phyloP scores from a whole-genome alignment of 2,113 vertebrate genomes.

The Tetraodon nigroviridis region DNA sequence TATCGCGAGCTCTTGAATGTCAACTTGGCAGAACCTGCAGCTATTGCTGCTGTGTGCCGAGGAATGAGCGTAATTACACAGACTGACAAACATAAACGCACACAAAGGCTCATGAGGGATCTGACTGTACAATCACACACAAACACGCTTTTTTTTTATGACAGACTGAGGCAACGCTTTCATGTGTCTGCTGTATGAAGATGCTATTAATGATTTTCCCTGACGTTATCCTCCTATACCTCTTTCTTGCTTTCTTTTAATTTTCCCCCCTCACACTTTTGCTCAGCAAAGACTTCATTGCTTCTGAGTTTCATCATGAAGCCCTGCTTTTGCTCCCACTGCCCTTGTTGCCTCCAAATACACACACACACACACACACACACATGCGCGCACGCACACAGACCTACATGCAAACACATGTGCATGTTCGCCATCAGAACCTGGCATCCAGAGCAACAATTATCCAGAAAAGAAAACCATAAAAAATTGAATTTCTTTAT shows the following conservation, averaged over 20 bases:
- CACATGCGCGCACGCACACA: slow-evolving; percentile 38
- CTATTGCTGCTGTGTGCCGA: slow-evolving; percentile 52
- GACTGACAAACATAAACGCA: slow-evolving; percentile 56
- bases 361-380: slow-evolving; percentile 46
- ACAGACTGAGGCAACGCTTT: slow-evolving; percentile 70
- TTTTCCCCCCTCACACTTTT: slow-evolving; percentile 16
- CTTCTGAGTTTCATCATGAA: slow-evolving; percentile 75
- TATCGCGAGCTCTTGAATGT: slow-evolving; percentile 52
- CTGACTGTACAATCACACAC: slow-evolving; percentile 51
- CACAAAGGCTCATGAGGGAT: slow-evolving; percentile 38
- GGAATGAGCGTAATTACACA: slow-evolving; percentile 61
- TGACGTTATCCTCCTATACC: slow-evolving; percentile 1
- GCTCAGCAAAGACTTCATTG: slow-evolving; percentile 67
- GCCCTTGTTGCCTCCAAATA: slow-evolving; percentile 61
- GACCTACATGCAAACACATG: slow-evolving; percentile 27
- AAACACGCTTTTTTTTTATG: slow-evolving; percentile 19
- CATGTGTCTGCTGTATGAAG: slow-evolving; percentile 66
- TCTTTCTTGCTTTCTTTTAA: slow-evolving; percentile 6
- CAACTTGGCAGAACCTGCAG: slow-evolving; percentile 63
- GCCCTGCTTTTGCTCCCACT: slow-evolving; percentile 50
- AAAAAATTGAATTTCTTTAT: slow-evolving; percentile 6
- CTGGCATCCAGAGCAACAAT: slow-evolving; percentile 11
- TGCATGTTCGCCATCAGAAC: slow-evolving; percentile 29
- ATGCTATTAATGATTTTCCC: slow-evolving; percentile 58
- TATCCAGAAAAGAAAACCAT: neutral